Conservation (phyloP, 1,140 invertebrate species). For the Conus ventricosus region DNA sequence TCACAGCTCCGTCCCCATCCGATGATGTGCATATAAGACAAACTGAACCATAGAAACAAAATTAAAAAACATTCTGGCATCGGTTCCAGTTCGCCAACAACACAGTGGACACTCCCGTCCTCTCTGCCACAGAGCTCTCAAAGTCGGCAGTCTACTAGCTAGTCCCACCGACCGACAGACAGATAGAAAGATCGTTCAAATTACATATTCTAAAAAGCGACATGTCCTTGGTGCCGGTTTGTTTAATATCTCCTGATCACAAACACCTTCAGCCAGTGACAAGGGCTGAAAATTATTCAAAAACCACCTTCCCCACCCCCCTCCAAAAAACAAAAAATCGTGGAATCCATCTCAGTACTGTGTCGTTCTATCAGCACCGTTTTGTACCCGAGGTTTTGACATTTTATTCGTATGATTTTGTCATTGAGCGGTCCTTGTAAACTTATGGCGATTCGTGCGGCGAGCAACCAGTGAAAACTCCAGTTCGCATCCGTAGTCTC, state of each 20-base stretch:
- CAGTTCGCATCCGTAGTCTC: not conserved
- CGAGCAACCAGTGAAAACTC: too few relatives aligned
- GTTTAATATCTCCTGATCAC: not conserved
- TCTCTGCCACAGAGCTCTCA: too few relatives aligned
- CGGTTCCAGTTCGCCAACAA: not conserved
- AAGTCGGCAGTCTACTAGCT: not conserved
- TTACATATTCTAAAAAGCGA: too few relatives aligned
- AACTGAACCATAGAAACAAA: not conserved
- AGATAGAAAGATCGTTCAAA: too few relatives aligned
- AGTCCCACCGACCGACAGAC: too few relatives aligned
- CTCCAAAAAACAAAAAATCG: not conserved
- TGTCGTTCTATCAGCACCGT: not conserved
- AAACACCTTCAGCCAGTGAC: not conserved
- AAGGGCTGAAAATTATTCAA: not conserved
- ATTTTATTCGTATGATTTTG: not conserved
- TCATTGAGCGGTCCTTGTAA: not conserved
- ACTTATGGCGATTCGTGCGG: not conserved
- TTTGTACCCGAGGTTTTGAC: not conserved
- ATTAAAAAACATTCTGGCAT: not conserved
- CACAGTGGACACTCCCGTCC: too few relatives aligned
- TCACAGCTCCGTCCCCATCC: not conserved
- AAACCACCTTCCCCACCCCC: too few relatives aligned
- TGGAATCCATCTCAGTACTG: not conserved
- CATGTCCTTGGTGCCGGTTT: not conserved
- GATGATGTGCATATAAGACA: too few relatives aligned